These are phyloP conservation scores for Bombus consobrinus DNA, from an alignment of 1,140 invertebrate species.

Conservation along the genomic window DNA sequence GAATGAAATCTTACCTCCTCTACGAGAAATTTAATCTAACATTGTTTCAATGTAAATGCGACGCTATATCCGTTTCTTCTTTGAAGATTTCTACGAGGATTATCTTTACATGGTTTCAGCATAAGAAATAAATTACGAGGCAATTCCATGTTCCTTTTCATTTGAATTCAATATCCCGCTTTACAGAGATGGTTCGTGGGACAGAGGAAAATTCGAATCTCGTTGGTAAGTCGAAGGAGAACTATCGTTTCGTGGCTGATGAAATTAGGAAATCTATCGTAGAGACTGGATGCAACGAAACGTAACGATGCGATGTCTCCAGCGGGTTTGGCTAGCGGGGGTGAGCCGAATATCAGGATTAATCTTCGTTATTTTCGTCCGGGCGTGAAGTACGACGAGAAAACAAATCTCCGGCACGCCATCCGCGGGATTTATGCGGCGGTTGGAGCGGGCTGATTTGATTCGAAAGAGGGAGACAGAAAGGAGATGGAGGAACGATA, in stretches of 20 bases:
- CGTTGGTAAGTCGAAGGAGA: background rate
- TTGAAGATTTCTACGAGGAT: background rate
- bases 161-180: background rate
- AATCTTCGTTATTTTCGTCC: slow-evolving; percentile 62
- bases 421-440: slow-evolving; percentile 48
- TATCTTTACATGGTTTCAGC: too few species aligned
- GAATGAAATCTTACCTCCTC: background rate
- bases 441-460: slow-evolving; percentile 52
- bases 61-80: background rate
- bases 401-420: slow-evolving; percentile 60
- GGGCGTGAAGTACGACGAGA: slow-evolving; percentile 51
- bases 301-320: slow-evolving; percentile 29
- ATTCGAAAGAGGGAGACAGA: slow-evolving; percentile 39
- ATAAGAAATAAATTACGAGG: background rate
- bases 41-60: background rate
- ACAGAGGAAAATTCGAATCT: slow-evolving; percentile 7
- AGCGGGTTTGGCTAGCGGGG: background rate
- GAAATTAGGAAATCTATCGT: slow-evolving; percentile 24
- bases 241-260: slow-evolving; percentile 23
- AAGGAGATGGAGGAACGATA: slow-evolving; percentile 17
- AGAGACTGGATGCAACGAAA: background rate
- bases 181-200: background rate
- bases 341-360: slow-evolving; percentile 46
- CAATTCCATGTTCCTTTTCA: background rate
- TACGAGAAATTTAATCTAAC: background rate